phyloP scores from a whole-genome alignment of 2,113 vertebrate species.

The Barbus barbus region DNA sequence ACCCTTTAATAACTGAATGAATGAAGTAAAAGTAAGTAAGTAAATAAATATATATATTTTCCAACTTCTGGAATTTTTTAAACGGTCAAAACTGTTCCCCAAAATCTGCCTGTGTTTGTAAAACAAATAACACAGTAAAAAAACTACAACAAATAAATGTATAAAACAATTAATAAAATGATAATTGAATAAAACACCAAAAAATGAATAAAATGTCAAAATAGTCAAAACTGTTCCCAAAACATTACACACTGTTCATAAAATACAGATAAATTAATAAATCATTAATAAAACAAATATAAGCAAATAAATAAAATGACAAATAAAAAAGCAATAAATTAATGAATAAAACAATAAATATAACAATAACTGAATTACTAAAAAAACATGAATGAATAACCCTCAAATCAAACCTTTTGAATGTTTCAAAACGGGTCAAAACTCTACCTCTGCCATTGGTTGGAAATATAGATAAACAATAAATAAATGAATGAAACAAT shows the following conservation, averaged over 20 bases:
- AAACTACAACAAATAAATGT: too few species aligned
- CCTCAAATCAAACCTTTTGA: too few species aligned
- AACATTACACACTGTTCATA: background rate
- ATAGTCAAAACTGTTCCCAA: background rate
- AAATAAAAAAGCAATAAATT: background rate
- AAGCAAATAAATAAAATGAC: background rate
- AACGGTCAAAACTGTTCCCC: background rate
- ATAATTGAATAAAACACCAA: too few species aligned
- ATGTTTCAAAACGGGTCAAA: background rate
- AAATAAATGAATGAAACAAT: background rate
- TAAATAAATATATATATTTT: background rate
- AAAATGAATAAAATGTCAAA: too few species aligned
- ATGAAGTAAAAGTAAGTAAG: too few species aligned
- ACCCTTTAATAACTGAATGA: too few species aligned
- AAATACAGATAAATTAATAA: background rate
- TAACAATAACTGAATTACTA: too few species aligned
- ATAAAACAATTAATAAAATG: too few species aligned
- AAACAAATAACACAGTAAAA: too few species aligned
- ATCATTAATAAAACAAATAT: background rate
- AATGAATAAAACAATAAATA: background rate
- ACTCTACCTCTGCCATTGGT: background rate
- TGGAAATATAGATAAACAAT: background rate
- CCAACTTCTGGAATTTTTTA: background rate
- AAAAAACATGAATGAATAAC: too few species aligned
- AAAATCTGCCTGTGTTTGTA: too few species aligned